These are phyloP conservation scores for Cyanoliseus patagonus DNA, from an alignment of 2,113 vertebrate genomes.

Conservation along the genomic window DNA sequence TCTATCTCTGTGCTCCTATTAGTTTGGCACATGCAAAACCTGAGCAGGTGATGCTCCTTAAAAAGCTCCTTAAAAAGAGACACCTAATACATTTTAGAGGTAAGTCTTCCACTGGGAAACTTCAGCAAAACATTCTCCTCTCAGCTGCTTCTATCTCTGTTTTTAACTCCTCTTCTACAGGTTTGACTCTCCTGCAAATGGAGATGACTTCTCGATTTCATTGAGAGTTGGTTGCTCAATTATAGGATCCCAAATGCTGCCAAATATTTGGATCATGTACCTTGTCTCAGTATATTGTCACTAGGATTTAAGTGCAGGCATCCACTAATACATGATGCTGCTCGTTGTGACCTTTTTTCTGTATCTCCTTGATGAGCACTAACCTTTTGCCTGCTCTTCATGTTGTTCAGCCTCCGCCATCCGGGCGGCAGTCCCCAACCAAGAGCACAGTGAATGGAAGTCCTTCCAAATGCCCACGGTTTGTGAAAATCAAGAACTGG, in stretches of 20 bases:
- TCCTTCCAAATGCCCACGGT: constrained; percentile 93
- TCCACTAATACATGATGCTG: neutral
- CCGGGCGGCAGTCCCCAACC: constrained; percentile 80
- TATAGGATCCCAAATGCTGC: neutral
- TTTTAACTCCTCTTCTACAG: neutral
- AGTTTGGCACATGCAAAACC: neutral
- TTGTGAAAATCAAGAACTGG: constrained; percentile 95
- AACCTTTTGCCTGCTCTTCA: neutral
- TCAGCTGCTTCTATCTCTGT: neutral
- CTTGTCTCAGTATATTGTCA: rapidly evolving
- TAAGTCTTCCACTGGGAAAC: neutral
- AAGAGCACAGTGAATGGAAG: constrained; percentile 84
- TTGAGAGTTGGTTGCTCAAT: rapidly evolving
- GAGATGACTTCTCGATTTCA: neutral
- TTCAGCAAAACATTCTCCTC: rapidly evolving
- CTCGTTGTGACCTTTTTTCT: neutral
- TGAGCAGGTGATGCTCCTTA: neutral
- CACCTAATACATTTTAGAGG: neutral
- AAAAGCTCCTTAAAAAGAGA: neutral
- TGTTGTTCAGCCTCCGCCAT: constrained; percentile 66
- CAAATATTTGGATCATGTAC: neutral
- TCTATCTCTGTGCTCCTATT: neutral
- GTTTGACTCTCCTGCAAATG: neutral
- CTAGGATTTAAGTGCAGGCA: neutral
- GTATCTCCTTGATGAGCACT: rapidly evolving